phyloP scores from a whole-genome alignment of 1,140 invertebrate genomes.

The Psilanteris sp. region DNA sequence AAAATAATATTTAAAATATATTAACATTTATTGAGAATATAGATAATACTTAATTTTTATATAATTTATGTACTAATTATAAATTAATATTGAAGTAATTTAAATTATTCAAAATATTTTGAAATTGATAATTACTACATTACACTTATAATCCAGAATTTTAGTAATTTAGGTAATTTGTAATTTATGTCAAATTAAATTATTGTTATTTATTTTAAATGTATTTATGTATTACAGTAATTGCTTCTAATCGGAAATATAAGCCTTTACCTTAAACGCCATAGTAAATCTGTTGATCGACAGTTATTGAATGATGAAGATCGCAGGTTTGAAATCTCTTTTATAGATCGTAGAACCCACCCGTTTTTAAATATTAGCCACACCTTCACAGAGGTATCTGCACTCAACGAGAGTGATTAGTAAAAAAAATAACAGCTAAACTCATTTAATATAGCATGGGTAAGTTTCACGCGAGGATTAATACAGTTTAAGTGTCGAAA shows the following conservation, averaged over 20 bases:
- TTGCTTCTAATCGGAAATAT: background rate
- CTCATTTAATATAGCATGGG: slow-evolving; percentile 15
- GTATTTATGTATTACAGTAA: background rate
- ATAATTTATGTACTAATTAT: no score
- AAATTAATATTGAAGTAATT: no score
- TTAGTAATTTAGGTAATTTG: no score
- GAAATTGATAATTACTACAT: no score
- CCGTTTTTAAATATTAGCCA: slow-evolving; percentile 24
- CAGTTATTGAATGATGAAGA: slow-evolving; percentile 40
- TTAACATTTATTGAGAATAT: no score
- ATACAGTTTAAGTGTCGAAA: slow-evolving; percentile 1
- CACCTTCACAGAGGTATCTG: slow-evolving; percentile 19
- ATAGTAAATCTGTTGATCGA: slow-evolving; percentile 25
- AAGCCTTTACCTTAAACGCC: slow-evolving; percentile 39
- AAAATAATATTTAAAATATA: no score
- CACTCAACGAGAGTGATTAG: slow-evolving; percentile 17
- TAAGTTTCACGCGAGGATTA: slow-evolving; percentile 29
- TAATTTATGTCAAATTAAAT: background rate
- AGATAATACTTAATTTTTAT: no score
- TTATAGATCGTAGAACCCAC: slow-evolving; percentile 31
- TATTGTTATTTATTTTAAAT: background rate
- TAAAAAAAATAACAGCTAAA: slow-evolving; percentile 30
- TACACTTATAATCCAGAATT: no score
- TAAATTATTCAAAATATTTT: no score
- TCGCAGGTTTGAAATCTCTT: slow-evolving; percentile 41